Base-by-base conservation (phyloP, 1,140 invertebrate species). In the Sesamia nonagrioides region DNA sequence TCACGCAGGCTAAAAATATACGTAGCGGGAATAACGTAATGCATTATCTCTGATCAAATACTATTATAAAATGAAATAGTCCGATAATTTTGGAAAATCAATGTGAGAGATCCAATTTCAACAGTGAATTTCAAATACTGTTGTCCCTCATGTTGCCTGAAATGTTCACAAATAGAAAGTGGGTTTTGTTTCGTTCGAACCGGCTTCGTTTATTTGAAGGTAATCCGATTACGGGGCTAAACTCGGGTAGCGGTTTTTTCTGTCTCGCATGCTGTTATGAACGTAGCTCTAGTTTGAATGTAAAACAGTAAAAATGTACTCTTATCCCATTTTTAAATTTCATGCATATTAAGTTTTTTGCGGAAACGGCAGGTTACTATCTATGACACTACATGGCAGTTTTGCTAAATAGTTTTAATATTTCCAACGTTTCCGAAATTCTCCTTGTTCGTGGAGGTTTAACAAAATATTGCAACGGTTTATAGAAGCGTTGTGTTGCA, bases 111-210 rank as follows among this genome's bases (percentile, higher is more conserved):
- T 58, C 54, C 33, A 58, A 58, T 58, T 58, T 50, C 45, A 50
- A 50, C 45, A n/a, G 45, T 50, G 45, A 50, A 50, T 50, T 50
- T 58, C 21, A 58, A 58, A 27, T 58, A 21, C 11, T 27, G 21
- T 58, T 58, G 54, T 58, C 21, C 21, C 21, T 33, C 21, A 33
- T 58, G 54, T 56, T 56, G 54, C 0, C 21, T 33, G 21, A 56
- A 56, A 27, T 21, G 54, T 27, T 3, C 54, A 13, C 54, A 56
- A 56, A 56, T 56, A 27, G 21, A 33, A 27, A 27, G 54, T 56
- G 11, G 54, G 54, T 56, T 56, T 56, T 56, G 54, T 56, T 56
- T 11, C 54, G 21, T 56, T 56, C 18, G 18, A 27, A 56, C 54
- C 54, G 21, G 54, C 27, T 50, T 50, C 45, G 45, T 50, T 56